These are phyloP conservation scores for Platycheirus albimanus DNA, from an alignment of 2,888 invertebrate species.

Conservation along the genomic window DNA sequence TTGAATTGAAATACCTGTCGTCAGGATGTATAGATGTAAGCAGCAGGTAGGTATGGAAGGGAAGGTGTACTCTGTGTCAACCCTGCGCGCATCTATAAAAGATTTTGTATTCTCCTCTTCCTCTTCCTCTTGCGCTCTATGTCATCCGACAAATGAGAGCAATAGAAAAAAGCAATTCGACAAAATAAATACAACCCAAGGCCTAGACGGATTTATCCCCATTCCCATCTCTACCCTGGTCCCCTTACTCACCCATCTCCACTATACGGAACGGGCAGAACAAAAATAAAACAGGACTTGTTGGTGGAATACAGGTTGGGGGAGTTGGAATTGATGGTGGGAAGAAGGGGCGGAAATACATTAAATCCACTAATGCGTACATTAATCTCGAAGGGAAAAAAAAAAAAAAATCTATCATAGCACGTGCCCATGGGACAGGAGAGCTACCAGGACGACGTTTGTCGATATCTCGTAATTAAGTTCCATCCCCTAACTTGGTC, in stretches of 20 bases:
- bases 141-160: conserved; percentile 35
- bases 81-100: conserved; percentile 31
- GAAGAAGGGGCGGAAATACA: conserved; percentile 77
- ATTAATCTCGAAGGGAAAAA: conserved; percentile 81
- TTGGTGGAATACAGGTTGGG: too few relatives aligned
- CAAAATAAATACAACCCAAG: conserved; percentile 69
- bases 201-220: conserved; percentile 52
- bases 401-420: conserved; percentile 75
- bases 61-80: conserved; percentile 47
- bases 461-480: conserved; percentile 76
- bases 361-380: conserved; percentile 82
- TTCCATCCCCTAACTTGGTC: conserved; percentile 39
- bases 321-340: neutral
- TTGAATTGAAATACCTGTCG: conserved; percentile 59
- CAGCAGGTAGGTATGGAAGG: conserved; percentile 21
- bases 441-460: conserved; percentile 69
- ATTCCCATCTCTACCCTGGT: neutral
- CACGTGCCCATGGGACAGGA: conserved; percentile 77
- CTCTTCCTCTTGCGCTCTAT: too few relatives aligned
- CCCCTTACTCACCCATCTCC: too few relatives aligned
- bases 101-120: conserved; percentile 18
- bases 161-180: conserved; percentile 66
- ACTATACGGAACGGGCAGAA: neutral
- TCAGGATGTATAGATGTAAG: too few relatives aligned
- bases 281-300: conserved; percentile 9